Percentiles rank a stretch among this genome's conserved stretches.
These are phyloP conservation scores for Ancistrus triradiatus DNA, from an alignment of 2,113 vertebrate species.

Conservation along the genomic window DNA sequence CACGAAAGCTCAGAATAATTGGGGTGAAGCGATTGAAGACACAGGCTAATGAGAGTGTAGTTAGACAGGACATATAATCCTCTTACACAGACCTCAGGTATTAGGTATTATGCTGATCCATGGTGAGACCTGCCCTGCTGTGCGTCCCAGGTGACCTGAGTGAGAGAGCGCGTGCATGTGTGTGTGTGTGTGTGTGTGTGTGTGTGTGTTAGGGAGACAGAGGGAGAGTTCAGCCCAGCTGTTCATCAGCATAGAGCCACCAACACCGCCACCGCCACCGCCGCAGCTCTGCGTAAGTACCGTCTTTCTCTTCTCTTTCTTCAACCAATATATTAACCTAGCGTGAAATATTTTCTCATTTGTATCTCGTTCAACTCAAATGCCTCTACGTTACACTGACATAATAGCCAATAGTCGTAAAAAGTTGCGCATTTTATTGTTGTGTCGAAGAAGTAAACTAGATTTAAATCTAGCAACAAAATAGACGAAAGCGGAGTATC, in stretches of 20 bases:
- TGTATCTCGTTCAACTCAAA: too few species aligned
- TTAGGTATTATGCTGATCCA: constrained; percentile 84
- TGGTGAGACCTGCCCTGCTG: constrained; percentile 70
- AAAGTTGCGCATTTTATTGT: too few species aligned
- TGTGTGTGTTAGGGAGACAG: constrained; percentile 27
- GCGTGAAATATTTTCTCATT: too few species aligned
- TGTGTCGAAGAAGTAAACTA: too few species aligned
- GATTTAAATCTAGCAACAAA: too few species aligned
- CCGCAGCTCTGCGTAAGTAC: constrained; percentile 16
- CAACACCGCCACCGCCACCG: constrained; percentile 10
- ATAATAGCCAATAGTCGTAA: too few species aligned
- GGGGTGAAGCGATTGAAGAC: constrained; percentile 37
- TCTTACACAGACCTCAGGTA: constrained; percentile 80
- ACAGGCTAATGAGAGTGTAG: constrained; percentile 55
- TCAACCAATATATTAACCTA: too few species aligned
- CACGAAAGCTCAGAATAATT: constrained; percentile 31
- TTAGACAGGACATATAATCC: constrained; percentile 74
- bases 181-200: constrained; percentile 40
- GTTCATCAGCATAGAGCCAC: constrained; percentile 22
- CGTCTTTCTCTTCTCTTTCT: not conserved
- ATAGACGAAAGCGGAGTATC: too few species aligned
- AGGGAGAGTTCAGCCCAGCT: constrained; percentile 12
- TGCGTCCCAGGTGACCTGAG: constrained; percentile 77
- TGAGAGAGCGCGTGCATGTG: constrained; percentile 22
- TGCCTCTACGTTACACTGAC: too few species aligned